A percentile compares a stretch with the other conserved stretches of the same genome.
Conservation (phyloP, 2,888 invertebrate genomes). For the Graphium colonna region DNA sequence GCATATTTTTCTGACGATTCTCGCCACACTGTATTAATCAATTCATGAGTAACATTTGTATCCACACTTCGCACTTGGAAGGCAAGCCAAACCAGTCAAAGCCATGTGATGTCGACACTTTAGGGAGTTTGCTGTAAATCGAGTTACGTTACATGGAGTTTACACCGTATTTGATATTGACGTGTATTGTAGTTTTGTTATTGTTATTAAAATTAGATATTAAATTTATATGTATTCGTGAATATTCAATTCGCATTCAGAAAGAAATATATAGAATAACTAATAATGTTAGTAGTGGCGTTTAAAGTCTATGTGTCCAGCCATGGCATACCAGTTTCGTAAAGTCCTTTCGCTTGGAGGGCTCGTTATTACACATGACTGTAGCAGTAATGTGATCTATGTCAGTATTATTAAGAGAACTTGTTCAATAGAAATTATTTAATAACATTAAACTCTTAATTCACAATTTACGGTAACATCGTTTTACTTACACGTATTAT, state of each 20-base stretch:
- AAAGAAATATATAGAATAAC: not conserved
- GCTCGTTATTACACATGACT: slow-evolving; percentile 12
- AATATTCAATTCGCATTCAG: not conserved
- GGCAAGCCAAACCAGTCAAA: too few species aligned
- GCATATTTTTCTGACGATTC: too few species aligned
- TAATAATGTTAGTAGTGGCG: not conserved
- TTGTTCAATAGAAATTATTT: slow-evolving; percentile 77
- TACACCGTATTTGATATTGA: too few species aligned
- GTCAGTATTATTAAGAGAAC: slow-evolving; percentile 75
- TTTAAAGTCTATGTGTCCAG: not conserved
- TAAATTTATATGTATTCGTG: slow-evolving; percentile 1
- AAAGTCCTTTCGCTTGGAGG: not conserved
- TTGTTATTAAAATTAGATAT: not conserved
- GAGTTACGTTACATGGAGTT: too few species aligned
- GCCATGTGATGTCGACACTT: too few species aligned
- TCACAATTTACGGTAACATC: slow-evolving; percentile 80
- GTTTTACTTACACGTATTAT: slow-evolving; percentile 79
- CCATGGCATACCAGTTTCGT: not conserved
- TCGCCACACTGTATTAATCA: too few species aligned
- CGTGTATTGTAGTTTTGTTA: too few species aligned
- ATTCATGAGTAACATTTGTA: too few species aligned
- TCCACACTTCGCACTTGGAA: too few species aligned
- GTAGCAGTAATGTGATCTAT: slow-evolving; percentile 64
- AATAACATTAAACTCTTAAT: slow-evolving; percentile 80
- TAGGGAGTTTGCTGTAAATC: too few species aligned